Percentiles rank a stretch among this genome's conserved stretches.
These are phyloP conservation scores for Nephrotoma flavescens DNA, from an alignment of 2,888 invertebrate species.

Conservation along the genomic window DNA sequence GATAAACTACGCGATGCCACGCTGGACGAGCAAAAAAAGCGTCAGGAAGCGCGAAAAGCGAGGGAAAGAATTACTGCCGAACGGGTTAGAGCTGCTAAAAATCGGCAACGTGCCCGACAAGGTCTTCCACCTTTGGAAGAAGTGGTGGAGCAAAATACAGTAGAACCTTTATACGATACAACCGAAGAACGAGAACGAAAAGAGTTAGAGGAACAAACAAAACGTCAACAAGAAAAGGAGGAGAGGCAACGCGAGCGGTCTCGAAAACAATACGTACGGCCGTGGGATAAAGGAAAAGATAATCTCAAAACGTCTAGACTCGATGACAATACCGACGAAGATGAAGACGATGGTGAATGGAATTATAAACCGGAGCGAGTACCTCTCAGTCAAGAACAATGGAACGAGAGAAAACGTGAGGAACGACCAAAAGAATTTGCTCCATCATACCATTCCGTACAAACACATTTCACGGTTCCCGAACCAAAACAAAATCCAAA, in stretches of 20 bases:
- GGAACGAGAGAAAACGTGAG: conserved; percentile 45
- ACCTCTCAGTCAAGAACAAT: conserved; percentile 30
- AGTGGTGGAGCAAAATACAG: conserved; percentile 9
- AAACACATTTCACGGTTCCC: conserved; percentile 2
- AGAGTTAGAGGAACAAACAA: conserved; percentile 18
- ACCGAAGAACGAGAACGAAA: conserved; percentile 24
- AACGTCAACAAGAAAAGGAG: conserved; percentile 20
- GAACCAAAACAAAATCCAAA: conserved; percentile 1
- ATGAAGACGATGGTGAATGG: conserved; percentile 19
- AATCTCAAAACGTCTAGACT: conserved; percentile 21
- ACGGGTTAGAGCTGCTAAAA: conserved; percentile 54
- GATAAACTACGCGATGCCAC: conserved; percentile 56
- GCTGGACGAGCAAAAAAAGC: conserved; percentile 46
- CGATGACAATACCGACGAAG: conserved; percentile 14
- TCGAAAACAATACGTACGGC: conserved; percentile 37
- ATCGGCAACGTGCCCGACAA: conserved; percentile 54
- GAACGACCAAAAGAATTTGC: conserved; percentile 67
- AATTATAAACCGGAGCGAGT: conserved; percentile 24
- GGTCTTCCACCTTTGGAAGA: conserved; percentile 54
- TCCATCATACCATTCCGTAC: conserved; percentile 33
- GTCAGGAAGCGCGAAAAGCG: conserved; percentile 42
- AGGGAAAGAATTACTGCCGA: conserved; percentile 53
- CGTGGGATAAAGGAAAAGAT: conserved; percentile 50
- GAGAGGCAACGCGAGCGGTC: conserved; percentile 28
- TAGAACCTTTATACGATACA: conserved; percentile 10